Evolutionary conservation across 2,113 vertebrate species (phyloP), one percentile per base, ranked within the genome.

Genomic region (Tetraodon nigroviridis): DNA sequence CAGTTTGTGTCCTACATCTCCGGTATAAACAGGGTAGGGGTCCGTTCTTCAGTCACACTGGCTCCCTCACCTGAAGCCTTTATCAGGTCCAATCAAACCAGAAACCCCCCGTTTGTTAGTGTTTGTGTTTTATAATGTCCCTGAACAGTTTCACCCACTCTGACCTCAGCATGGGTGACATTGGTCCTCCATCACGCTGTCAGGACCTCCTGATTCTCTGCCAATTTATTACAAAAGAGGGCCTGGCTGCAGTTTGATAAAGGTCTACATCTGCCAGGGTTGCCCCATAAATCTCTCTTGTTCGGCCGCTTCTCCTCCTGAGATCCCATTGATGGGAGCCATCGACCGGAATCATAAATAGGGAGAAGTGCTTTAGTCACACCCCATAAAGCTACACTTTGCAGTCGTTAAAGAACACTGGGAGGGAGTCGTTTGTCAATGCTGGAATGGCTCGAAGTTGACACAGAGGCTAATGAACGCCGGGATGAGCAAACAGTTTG

Each of bases 311-410:
- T 61, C 71, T 74, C 53, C 76, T 80, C 64, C 56, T 70, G 44
- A 48, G 62, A 67, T 66, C 65, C 63, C 55, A 79, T 70, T 78
- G 84, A 87, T 76, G 68, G 80, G 75, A 64, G 71, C 57, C 71
- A 69, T 78, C 64, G 85, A 82, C 82, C 79, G 73, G 81, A 60
- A 73, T 67, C 76, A 80, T 84, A 85, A 82, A 86, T 84, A 83
- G 84, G 63, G 73, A 70, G 55, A 73, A 77, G 63, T 73, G 78
- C 72, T 84, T 82, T 81, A 86, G 84, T 82, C 76, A 79, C n/a
- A 52, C 60, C 54, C 67, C 84, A 86, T 85, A 79, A 88, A 83
- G 71, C 73, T 58, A 77, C 71, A 49, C 64, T 81, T 65, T 74
- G 75, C 69, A 48, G 80, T 64, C 48, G 44, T 79, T 76, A 69